Base-by-base conservation (phyloP, 1,140 invertebrate species). In the Ericerus pela region DNA sequence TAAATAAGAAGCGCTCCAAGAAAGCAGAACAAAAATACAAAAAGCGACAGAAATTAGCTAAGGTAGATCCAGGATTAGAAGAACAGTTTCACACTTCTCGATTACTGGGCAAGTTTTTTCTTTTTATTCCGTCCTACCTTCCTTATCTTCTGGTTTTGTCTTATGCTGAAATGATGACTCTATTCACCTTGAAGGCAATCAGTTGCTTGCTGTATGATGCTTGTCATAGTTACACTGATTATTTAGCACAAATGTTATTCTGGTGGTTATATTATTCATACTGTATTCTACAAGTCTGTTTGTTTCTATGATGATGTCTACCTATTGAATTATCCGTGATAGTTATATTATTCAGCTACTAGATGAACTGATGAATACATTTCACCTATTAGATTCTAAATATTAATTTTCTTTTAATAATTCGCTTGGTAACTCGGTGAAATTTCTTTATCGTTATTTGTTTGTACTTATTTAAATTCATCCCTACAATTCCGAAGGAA, bases 41-140 rank as follows among this genome's bases (percentile, higher is more conserved):
- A 68, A 77, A 81, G 27, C 81, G 96, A 61, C 92, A 98, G 70
- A 87, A 89, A 68, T 77, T 79, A 47, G 86, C 89, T 30, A 94
- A 95, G 72, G 89, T 99, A 61, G 96, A 99, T 67, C 77, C 80
- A 59, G 81, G 81, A 57, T 66, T 99, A 36, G 90, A 96, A 72
- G 95, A 99, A 71, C 93, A 98, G 71, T 99, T 99, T 78, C 79
- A 85, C 58, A 90, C 90, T 67, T 93, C 94, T 63, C 81, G 93
- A 71, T 76, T 99, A 62, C 75, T 96, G 66, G 92, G 91, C 91
- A 75, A 72, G 70, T 43, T 26, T 1, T 67, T 51, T 38, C 1
- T 62, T 43, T 20, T 33, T 24, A 22, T 22, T 18, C 26, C 3
- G 55, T 14, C n/a, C 41, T 27, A 30, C 26, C 52, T 16, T 16